A percentile compares a stretch with the other conserved stretches of the same genome.
phyloP scores from a whole-genome alignment of 2,888 invertebrate species.

The Pseudanteris insignis region DNA sequence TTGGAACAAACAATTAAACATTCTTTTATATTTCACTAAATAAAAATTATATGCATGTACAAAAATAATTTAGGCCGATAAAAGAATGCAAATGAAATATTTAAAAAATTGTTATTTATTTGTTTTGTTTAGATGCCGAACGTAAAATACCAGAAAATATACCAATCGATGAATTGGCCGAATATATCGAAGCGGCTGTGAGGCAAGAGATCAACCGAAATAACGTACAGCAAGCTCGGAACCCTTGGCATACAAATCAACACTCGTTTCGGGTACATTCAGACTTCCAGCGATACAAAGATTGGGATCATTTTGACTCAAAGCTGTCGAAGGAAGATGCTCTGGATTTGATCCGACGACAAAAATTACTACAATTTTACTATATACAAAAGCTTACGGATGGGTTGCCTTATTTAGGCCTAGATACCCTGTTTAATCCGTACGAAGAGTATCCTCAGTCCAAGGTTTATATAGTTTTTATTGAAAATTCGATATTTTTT shows the following conservation, averaged over 20 bases:
- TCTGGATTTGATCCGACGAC: constrained; percentile 45
- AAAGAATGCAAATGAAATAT: too few species aligned
- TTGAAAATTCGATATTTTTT: background rate
- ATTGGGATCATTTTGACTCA: constrained; percentile 45
- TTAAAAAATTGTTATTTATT: too few species aligned
- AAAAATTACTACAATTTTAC: constrained; percentile 37
- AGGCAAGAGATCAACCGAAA: constrained; percentile 32
- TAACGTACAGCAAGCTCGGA: constrained; percentile 22
- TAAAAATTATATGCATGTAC: too few species aligned
- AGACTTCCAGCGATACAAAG: constrained; percentile 43
- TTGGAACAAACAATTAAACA: too few species aligned
- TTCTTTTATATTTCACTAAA: too few species aligned
- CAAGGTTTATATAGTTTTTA: constrained; percentile 21
- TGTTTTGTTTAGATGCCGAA: constrained; percentile 54
- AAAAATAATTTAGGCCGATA: too few species aligned
- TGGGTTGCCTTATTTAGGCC: constrained; percentile 38
- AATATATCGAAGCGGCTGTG: constrained; percentile 50
- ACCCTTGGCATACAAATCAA: constrained; percentile 29
- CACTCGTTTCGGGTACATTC: constrained; percentile 32
- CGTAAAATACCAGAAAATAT: constrained; percentile 50
- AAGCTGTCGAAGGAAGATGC: constrained; percentile 46
- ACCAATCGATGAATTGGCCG: constrained; percentile 52
- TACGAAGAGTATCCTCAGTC: constrained; percentile 30
- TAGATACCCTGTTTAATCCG: constrained; percentile 31
- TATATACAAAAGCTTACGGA: constrained; percentile 29